These are phyloP conservation scores for Poeciliopsis gracilis DNA, from an alignment of 2,797 vertebrate genomes.

Conservation along the genomic window DNA sequence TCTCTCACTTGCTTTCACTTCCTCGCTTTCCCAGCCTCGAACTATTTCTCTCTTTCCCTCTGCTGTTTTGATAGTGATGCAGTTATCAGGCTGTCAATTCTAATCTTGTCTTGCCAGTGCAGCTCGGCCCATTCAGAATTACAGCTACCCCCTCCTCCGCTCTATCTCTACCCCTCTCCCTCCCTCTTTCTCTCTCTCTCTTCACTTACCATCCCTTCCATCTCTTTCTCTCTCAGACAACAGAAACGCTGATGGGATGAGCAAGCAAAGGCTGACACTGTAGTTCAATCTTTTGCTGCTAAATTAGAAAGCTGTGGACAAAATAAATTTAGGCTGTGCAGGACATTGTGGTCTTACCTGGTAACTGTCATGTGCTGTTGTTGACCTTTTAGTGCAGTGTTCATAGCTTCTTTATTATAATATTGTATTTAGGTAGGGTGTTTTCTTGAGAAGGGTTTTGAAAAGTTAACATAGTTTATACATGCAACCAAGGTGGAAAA, in stretches of 20 bases:
- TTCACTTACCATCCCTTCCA: conserved; percentile 27
- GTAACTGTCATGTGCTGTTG: conserved; percentile 15
- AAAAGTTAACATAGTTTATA: neutral
- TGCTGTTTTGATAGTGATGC: conserved; percentile 79
- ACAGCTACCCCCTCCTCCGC: conserved; percentile 49
- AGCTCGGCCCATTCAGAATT: conserved; percentile 78
- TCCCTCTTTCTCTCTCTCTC: conserved; percentile 34
- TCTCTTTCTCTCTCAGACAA: conserved; percentile 49
- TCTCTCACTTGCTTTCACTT: conserved; percentile 37
- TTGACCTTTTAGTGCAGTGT: neutral
- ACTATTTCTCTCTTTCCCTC: conserved; percentile 37
- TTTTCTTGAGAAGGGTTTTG: neutral
- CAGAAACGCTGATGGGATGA: conserved; percentile 70
- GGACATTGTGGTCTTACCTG: conserved; percentile 28
- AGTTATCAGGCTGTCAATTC: conserved; percentile 81
- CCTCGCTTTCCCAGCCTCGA: conserved; percentile 20
- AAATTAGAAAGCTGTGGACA: conserved; percentile 55
- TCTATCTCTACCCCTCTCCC: conserved; percentile 27
- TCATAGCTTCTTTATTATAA: neutral
- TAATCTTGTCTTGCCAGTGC: conserved; percentile 79
- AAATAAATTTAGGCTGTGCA: conserved; percentile 47
- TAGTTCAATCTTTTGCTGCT: conserved; percentile 52
- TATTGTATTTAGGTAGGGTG: neutral
- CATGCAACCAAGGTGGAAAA: neutral
- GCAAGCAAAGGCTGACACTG: conserved; percentile 56